Percentiles rank a stretch among this genome's conserved stretches.
phyloP scores from a whole-genome alignment of 2,888 invertebrate species.

The Oscheius sp. region DNA sequence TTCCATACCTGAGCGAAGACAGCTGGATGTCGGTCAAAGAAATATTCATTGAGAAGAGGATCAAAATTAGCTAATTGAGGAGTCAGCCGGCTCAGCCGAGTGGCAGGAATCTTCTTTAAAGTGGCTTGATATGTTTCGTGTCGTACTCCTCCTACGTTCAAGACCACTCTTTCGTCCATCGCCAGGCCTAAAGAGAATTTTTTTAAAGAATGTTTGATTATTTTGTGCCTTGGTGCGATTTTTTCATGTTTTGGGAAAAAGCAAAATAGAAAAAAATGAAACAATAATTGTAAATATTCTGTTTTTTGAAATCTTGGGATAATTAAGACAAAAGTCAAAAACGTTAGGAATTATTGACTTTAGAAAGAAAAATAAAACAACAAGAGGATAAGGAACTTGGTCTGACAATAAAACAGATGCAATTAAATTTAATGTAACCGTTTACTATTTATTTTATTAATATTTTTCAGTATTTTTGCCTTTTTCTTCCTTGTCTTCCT shows the following conservation, averaged over 20 bases:
- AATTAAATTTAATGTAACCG: too few species aligned
- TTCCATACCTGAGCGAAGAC: slow-evolving; percentile 80
- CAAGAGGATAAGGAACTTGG: too few species aligned
- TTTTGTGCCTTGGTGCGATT: too few species aligned
- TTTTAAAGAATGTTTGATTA: not conserved
- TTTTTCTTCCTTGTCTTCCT: too few species aligned
- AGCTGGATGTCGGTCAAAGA: slow-evolving; percentile 88
- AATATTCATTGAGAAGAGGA: slow-evolving; percentile 98
- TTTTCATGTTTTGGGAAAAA: too few species aligned
- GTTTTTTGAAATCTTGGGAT: too few species aligned
- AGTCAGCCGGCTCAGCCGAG: slow-evolving; percentile 80
- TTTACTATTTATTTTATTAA: too few species aligned
- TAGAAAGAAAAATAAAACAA: too few species aligned
- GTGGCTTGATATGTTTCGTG: slow-evolving; percentile 79
- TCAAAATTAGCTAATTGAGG: slow-evolving; percentile 98
- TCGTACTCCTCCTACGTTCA: slow-evolving; percentile 95
- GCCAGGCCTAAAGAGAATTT: slow-evolving; percentile 43
- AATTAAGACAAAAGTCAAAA: too few species aligned
- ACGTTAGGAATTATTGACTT: too few species aligned
- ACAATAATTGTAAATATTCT: not conserved
- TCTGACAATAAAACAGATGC: too few species aligned
- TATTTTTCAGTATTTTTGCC: too few species aligned
- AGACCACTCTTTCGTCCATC: slow-evolving; percentile 82
- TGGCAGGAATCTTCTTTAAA: slow-evolving; percentile 88
- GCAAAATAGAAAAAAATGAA: not conserved